Base-by-base conservation (phyloP, 2,113 vertebrate species). In the Hydrolagus affinis region DNA sequence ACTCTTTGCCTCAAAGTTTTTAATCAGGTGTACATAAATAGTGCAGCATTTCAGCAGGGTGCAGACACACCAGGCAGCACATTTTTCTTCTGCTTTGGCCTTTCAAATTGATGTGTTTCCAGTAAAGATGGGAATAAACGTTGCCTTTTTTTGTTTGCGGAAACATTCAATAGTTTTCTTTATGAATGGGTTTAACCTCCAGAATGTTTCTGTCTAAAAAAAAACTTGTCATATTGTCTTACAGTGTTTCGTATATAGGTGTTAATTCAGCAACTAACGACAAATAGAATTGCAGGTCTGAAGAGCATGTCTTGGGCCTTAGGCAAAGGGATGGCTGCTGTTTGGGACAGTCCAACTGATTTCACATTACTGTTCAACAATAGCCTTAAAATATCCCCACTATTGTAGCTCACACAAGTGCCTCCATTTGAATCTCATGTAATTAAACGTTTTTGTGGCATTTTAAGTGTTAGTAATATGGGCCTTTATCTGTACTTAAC, bases 401-500 rank as follows among this genome's bases (percentile, higher is more conserved):
- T 68, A 30, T 66, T 23, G 78, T 17, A 30, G 15, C 28, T 17
- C 19, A 83, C 62, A 66, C 62, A 89, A 88, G 87, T 91, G 91
- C 88, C 88, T 90, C 86, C 56, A 78, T 89, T 85, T 87, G 86
- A 88, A 85, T 87, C 89, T 87, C 86, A 86, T 86, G 85, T 66
- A 83, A 66, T 60, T 62, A 59, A 66, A 66, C 23, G 6, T 6
- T 44, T 44, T 44, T 44, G 44, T 44, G 44, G 44, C 6, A 6
- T 32, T 32, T 64, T 83, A 30, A 83, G 66, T 32, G 8, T 9
- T 28, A 66, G 66, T 83, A 68, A 83, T 89, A 86, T 80, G 85
- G 78, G 86, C 86, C 83, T 70, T 74, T 80, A 87, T 87, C 87
- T 90, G 87, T 90, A 91, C 90, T 91, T 90, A 85, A 76, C 87